Evolutionary conservation across 2,797 vertebrate species (phyloP).

Genomic region (Mus caroli): DNA sequence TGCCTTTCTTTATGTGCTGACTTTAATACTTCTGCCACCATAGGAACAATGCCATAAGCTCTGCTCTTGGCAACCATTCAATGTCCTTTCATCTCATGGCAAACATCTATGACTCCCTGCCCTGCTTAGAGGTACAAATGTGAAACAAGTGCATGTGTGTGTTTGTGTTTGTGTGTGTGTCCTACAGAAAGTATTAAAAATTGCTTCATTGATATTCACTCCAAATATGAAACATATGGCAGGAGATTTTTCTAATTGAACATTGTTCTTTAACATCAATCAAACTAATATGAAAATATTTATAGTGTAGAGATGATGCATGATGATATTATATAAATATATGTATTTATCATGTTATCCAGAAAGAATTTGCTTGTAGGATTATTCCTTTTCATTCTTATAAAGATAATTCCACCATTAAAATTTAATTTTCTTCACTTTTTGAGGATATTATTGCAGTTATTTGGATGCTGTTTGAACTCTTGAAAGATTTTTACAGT

Average conservation of each 20-base stretch:
- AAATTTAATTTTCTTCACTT: background rate
- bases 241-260: no score
- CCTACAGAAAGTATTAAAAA: no score
- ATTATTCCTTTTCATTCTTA: background rate
- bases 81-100: slow-evolving; percentile 69
- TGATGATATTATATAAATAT: background rate
- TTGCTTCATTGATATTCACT: no score
- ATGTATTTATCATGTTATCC: background rate
- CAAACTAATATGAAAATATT: background rate
- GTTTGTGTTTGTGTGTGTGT: background rate
- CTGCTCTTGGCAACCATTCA: slow-evolving; percentile 70
- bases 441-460: background rate
- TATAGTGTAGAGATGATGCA: background rate
- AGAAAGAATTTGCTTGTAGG: background rate
- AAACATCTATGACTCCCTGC: slow-evolving; percentile 64
- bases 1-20: slow-evolving; percentile 64
- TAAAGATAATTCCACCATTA: background rate
- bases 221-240: no score
- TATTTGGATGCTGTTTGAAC: background rate
- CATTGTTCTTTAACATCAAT: background rate
- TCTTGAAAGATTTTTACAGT: background rate
- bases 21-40: slow-evolving; percentile 41
- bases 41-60: background rate
- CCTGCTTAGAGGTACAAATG: background rate
- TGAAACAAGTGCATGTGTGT: background rate